Percentiles rank a stretch among this genome's conserved stretches.
Conservation (phyloP, 2,888 invertebrate species). For the Campopleginae sp. region DNA sequence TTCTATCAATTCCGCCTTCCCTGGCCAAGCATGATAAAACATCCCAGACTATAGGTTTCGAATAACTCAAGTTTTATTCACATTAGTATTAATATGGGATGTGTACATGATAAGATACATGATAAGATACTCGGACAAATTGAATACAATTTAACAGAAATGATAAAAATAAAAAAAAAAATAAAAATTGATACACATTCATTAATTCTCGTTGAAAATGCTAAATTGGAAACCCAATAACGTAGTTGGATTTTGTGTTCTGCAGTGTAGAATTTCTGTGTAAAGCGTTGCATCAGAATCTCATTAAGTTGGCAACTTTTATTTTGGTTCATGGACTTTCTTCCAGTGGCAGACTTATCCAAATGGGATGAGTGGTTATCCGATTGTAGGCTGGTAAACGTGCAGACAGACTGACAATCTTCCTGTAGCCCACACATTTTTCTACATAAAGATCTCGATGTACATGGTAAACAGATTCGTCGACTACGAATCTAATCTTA, state of each 20-base stretch:
- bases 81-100: neutral
- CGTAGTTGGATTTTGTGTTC: too few species aligned
- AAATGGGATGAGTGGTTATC: neutral
- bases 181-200: too few species aligned
- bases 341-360: neutral
- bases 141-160: too few species aligned
- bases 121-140: too few species aligned
- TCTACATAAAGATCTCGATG: neutral
- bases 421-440: neutral
- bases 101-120: too few species aligned
- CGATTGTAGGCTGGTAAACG: neutral
- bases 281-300: neutral
- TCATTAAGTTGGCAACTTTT: neutral
- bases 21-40: neutral
- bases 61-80: neutral
- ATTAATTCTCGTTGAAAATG: too few species aligned
- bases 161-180: too few species aligned
- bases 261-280: neutral
- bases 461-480: slow-evolving; percentile 3
- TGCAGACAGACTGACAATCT: neutral
- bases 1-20: neutral
- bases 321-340: neutral
- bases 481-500: slow-evolving; percentile 49
- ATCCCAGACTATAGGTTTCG: neutral
- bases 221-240: too few species aligned